Evolutionary conservation across 53 echinoderm and acorn worm species (phyloP).

Genomic region (Apostichopus leukothele): DNA sequence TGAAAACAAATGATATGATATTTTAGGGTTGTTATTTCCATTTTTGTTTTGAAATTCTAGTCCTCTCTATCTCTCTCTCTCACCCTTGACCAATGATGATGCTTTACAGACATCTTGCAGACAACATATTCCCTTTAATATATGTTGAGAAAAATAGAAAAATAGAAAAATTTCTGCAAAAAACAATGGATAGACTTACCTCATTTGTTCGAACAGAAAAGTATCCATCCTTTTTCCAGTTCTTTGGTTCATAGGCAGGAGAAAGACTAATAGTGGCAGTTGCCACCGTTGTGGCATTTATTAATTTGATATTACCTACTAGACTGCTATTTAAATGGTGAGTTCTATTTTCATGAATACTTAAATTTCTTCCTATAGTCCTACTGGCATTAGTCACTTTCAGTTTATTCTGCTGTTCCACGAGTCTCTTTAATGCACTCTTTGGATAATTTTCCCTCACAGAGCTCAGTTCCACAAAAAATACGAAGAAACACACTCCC

Average conservation of each 20-base stretch:
- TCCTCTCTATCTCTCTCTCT: too few relatives aligned
- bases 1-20: too few relatives aligned
- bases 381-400: background rate
- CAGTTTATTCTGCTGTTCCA: background rate
- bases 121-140: too few relatives aligned
- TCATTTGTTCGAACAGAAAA: conserved; percentile 41
- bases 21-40: too few relatives aligned
- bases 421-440: background rate
- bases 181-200: conserved; percentile 26
- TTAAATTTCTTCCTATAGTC: background rate
- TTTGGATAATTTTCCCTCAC: background rate
- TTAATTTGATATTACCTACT: background rate
- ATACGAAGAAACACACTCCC: conserved; percentile 5
- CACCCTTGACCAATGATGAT: too few relatives aligned
- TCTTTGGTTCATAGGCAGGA: conserved; percentile 56
- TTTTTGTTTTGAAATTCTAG: too few relatives aligned
- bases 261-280: conserved; percentile 40
- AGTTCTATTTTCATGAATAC: conserved; percentile 9
- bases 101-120: too few relatives aligned
- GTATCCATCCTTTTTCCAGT: conserved; percentile 63
- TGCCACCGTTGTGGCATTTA: conserved; percentile 25
- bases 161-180: too few relatives aligned
- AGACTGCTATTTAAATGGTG: background rate
- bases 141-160: too few relatives aligned
- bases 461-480: conserved; percentile 4